phyloP scores from a whole-genome alignment of 2,888 invertebrate genomes.

The Eubasilissa splendida region DNA sequence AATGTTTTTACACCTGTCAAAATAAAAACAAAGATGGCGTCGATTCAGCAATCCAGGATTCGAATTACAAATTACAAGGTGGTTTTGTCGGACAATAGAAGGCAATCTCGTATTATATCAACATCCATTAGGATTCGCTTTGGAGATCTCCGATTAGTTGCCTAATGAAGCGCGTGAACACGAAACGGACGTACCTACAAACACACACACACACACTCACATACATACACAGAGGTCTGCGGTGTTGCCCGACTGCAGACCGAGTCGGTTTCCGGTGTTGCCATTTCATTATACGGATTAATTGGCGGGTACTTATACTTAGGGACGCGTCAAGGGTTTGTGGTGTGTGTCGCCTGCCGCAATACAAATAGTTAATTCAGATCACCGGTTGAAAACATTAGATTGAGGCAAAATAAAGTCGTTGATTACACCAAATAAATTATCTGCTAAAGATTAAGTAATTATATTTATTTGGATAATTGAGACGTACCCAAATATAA shows the following conservation, averaged over 20 bases:
- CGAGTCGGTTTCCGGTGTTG: constrained; percentile 9
- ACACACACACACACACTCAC: neutral
- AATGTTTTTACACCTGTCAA: no score
- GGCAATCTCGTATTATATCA: constrained; percentile 4
- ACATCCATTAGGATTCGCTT: constrained; percentile 25
- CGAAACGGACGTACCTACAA: neutral
- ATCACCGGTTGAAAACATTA: no score
- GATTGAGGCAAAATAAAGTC: no score
- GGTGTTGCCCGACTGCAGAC: constrained; percentile 16
- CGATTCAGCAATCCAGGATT: neutral
- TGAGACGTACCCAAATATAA: no score
- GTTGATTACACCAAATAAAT: no score
- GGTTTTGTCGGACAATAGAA: neutral
- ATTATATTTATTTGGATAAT: no score
- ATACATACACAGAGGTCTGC: neutral
- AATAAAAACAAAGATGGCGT: constrained; percentile 10
- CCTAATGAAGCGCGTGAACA: constrained; percentile 47
- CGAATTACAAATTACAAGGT: constrained; percentile 20
- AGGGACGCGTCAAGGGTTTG: no score
- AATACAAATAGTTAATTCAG: no score
- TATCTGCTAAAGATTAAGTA: no score
- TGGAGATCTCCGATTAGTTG: constrained; percentile 45
- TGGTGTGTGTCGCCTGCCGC: no score
- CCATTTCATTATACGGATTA: constrained; percentile 15
- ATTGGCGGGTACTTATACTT: neutral